A percentile compares a stretch with the other conserved stretches of the same genome.
These are phyloP conservation scores for Varanus salvator DNA, from an alignment of 2,113 vertebrate genomes.

Conservation along the genomic window DNA sequence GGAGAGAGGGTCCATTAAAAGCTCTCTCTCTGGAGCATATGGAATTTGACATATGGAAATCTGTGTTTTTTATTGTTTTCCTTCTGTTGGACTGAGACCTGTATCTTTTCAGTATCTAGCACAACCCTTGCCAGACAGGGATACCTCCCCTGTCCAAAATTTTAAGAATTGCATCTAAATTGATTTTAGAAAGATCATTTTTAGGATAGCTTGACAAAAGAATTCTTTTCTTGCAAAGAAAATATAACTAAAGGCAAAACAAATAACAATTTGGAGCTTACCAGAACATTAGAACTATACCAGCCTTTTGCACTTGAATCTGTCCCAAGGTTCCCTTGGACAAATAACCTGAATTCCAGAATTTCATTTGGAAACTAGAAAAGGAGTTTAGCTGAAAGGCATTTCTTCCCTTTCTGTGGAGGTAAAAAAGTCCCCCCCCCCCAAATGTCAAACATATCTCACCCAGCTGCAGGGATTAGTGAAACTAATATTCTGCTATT, in stretches of 20 bases:
- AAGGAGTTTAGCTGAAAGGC: background rate
- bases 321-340: background rate
- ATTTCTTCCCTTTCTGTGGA: background rate
- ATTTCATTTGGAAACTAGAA: background rate
- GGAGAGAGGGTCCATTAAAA: no score
- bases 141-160: background rate
- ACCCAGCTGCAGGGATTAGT: background rate
- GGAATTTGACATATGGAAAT: no score
- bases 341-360: background rate
- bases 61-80: no score
- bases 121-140: background rate
- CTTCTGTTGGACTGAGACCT: no score
- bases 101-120: no score
- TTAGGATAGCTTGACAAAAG: background rate
- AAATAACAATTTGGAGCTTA: slow-evolving; percentile 4
- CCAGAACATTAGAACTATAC: background rate
- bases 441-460: background rate
- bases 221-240: background rate
- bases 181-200: background rate
- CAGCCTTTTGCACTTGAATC: background rate
- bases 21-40: no score
- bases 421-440: no score
- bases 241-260: background rate
- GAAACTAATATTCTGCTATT: background rate
- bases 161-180: background rate